Conservation (phyloP, 2,113 vertebrate genomes). For the Morone saxatilis region DNA sequence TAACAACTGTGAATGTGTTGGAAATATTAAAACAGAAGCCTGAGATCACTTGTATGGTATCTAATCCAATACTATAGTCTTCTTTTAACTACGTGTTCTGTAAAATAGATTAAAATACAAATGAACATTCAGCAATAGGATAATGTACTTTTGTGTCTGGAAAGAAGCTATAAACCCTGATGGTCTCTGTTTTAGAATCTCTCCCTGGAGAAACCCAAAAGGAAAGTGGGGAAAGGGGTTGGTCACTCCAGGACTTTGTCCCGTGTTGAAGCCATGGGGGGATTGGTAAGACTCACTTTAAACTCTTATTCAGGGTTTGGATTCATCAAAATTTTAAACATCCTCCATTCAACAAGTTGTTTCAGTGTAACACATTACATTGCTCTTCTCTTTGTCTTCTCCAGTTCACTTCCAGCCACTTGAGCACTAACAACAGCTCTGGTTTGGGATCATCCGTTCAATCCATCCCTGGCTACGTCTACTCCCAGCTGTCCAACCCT, state of each 20-base stretch:
- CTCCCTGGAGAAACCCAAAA: slow-evolving; percentile 89
- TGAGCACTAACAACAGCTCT: slow-evolving; percentile 57
- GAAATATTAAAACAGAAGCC: background rate
- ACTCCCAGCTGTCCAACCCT: slow-evolving; percentile 87
- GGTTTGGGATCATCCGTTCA: slow-evolving; percentile 84
- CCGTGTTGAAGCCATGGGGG: slow-evolving; percentile 88
- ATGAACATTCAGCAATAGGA: background rate
- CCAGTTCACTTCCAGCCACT: slow-evolving; percentile 75
- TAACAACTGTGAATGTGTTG: background rate
- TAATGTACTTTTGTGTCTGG: background rate
- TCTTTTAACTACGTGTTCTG: background rate
- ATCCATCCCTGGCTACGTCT: slow-evolving; percentile 91
- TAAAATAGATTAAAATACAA: background rate
- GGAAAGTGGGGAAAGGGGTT: slow-evolving; percentile 84
- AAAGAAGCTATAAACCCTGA: background rate
- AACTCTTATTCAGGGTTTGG: background rate
- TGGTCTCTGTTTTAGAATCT: slow-evolving; percentile 73
- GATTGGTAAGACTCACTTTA: slow-evolving; percentile 79
- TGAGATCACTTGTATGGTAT: background rate
- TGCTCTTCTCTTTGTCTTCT: background rate
- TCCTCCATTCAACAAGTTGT: background rate
- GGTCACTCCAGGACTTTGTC: slow-evolving; percentile 91
- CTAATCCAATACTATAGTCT: background rate
- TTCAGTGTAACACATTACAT: background rate
- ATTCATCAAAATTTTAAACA: background rate